Conservation (phyloP, 1,140 invertebrate genomes). For the Solen grandis region DNA sequence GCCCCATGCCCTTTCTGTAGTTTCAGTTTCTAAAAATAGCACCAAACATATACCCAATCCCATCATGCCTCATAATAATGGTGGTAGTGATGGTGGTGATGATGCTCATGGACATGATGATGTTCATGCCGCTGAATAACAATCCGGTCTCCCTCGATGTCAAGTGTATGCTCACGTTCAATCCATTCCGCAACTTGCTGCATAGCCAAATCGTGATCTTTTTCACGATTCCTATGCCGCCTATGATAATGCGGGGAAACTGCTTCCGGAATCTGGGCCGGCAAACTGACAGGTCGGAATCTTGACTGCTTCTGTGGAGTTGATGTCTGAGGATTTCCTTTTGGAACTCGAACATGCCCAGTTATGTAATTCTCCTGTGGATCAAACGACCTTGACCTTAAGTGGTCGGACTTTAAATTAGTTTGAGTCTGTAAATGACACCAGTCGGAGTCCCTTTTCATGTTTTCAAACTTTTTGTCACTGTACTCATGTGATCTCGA, state of each 20-base stretch:
- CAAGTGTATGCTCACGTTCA: constrained; percentile 77
- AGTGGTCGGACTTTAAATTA: constrained; percentile 62
- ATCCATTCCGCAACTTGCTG: constrained; percentile 83
- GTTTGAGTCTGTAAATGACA: constrained; percentile 37
- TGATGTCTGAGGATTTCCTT: constrained; percentile 49
- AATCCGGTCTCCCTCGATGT: constrained; percentile 67
- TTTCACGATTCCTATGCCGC: constrained; percentile 85
- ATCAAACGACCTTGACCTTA: constrained; percentile 75
- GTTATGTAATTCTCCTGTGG: constrained; percentile 64
- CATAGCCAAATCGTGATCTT: constrained; percentile 87
- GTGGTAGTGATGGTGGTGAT: constrained; percentile 90
- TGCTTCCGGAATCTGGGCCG: constrained; percentile 69
- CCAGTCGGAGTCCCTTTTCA: constrained; percentile 61
- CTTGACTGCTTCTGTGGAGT: constrained; percentile 59
- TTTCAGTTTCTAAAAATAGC: too few relatives aligned
- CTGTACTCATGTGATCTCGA: constrained; percentile 72
- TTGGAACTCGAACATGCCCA: constrained; percentile 54
- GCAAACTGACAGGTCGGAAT: constrained; percentile 73
- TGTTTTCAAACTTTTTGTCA: constrained; percentile 66
- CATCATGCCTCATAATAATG: constrained; percentile 83
- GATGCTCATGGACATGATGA: constrained; percentile 90
- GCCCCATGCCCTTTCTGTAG: too few relatives aligned
- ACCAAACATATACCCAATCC: too few relatives aligned
- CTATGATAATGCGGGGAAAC: constrained; percentile 83
- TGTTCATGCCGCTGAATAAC: constrained; percentile 83